phyloP scores from a whole-genome alignment of 2,113 vertebrate genomes.

The Nyctibius bracteatus region DNA sequence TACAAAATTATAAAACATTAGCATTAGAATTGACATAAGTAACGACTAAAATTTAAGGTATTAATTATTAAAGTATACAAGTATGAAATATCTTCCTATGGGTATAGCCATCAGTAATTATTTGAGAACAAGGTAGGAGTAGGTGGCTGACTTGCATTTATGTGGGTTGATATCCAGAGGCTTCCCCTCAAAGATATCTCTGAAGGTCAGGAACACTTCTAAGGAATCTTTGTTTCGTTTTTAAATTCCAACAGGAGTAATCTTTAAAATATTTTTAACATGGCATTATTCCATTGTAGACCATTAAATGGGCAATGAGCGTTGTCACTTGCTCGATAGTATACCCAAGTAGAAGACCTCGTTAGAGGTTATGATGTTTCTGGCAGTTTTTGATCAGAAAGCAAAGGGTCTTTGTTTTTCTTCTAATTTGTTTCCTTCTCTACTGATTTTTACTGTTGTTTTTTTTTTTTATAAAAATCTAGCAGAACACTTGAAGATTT shows the following conservation, averaged over 20 bases:
- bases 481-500: background rate
- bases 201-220: background rate
- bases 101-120: background rate
- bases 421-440: background rate
- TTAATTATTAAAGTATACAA: background rate
- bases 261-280: background rate
- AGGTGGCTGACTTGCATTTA: background rate
- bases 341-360: background rate
- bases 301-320: background rate
- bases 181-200: background rate
- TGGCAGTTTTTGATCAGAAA: background rate
- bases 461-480: background rate
- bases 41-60: background rate
- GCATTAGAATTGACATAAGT: background rate
- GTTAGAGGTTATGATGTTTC: background rate
- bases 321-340: background rate
- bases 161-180: background rate
- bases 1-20: background rate
- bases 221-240: background rate
- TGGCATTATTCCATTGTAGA: background rate
- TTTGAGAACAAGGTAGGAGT: background rate
- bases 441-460: background rate
- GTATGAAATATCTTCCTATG: background rate
- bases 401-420: background rate
- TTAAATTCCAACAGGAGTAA: background rate